Evolutionary conservation across 2,797 vertebrate species (phyloP).

Genomic region (Moxostoma hubbsi): DNA sequence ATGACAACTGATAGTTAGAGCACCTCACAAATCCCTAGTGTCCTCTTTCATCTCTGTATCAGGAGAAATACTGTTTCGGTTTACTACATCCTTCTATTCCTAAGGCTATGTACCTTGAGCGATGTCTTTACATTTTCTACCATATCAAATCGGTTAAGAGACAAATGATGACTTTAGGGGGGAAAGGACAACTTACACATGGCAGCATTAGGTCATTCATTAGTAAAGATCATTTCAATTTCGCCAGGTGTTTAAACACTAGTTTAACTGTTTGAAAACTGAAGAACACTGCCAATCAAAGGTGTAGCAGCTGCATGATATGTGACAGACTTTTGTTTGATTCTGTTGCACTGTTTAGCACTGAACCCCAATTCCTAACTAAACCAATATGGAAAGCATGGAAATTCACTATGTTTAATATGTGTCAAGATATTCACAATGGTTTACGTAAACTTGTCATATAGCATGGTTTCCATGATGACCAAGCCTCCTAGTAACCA

Average conservation of each 20-base stretch:
- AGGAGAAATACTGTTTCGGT: not conserved
- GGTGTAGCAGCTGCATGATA: too few relatives aligned
- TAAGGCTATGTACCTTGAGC: slow-evolving; percentile 20
- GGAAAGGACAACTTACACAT: not conserved
- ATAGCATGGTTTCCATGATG: too few relatives aligned
- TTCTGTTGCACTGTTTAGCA: too few relatives aligned
- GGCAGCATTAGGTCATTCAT: slow-evolving; percentile 1
- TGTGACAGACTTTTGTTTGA: too few relatives aligned
- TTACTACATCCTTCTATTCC: not conserved
- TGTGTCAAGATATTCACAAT: too few relatives aligned
- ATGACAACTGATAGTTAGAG: slow-evolving; percentile 34
- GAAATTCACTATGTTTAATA: too few relatives aligned
- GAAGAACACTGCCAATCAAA: not conserved
- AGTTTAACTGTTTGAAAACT: not conserved
- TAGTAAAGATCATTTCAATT: not conserved
- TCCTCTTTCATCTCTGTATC: slow-evolving; percentile 19
- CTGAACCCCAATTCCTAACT: too few relatives aligned
- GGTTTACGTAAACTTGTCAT: too few relatives aligned
- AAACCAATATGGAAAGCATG: too few relatives aligned
- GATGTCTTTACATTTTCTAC: not conserved
- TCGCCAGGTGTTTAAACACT: slow-evolving; percentile 9
- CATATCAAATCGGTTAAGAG: slow-evolving; percentile 14
- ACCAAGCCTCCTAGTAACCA: too few relatives aligned
- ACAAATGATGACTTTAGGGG: not conserved
- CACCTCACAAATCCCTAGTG: slow-evolving; percentile 14